A percentile compares a stretch with the other conserved stretches of the same genome.
These are phyloP conservation scores for Sturmia bella DNA, from an alignment of 2,888 invertebrate genomes.

Conservation along the genomic window DNA sequence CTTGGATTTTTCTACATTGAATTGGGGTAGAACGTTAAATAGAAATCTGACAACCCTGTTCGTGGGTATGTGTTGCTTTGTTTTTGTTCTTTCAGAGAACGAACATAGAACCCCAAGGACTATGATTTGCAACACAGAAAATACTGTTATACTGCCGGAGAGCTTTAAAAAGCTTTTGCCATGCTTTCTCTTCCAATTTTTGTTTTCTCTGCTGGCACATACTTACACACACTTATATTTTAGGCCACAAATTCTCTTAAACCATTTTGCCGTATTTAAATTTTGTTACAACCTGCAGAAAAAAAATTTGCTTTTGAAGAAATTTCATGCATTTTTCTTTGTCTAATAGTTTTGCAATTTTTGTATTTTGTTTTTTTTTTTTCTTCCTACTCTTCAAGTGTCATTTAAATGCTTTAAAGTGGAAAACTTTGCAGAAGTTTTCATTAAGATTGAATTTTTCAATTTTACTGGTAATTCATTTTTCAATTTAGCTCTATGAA, in stretches of 20 bases:
- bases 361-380: conserved; percentile 4
- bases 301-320: background rate
- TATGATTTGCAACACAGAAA: conserved; percentile 13
- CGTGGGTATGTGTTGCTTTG: background rate
- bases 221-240: too few relatives aligned
- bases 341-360: conserved; percentile 31
- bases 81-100: conserved; percentile 48
- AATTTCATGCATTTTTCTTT: conserved; percentile 30
- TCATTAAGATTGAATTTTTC: conserved; percentile 21
- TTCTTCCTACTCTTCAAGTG: conserved; percentile 25
- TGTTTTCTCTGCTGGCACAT: too few relatives aligned
- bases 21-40: too few relatives aligned
- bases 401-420: conserved; percentile 28
- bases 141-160: conserved; percentile 58
- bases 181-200: background rate
- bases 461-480: background rate
- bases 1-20: too few relatives aligned
- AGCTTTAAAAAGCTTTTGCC: background rate
- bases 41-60: too few relatives aligned
- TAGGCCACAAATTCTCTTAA: background rate
- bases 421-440: conserved; percentile 35
- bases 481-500: conserved; percentile 3
- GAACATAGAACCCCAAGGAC: conserved; percentile 43
- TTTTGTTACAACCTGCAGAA: background rate
- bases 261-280: conserved; percentile 19